Conservation (phyloP, 2,888 invertebrate genomes). For the Melanchra persicariae region DNA sequence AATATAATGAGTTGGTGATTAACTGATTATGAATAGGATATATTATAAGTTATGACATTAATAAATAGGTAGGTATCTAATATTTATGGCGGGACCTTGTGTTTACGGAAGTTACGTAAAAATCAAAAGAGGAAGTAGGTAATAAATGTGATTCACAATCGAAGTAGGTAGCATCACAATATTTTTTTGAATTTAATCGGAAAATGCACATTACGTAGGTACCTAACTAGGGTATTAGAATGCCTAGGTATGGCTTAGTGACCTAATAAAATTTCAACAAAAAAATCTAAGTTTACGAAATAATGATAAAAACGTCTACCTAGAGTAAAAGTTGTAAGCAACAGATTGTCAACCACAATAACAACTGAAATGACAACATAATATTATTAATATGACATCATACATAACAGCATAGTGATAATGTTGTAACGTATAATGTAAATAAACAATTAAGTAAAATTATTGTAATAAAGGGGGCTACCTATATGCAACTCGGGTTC, state of each 20-base stretch:
- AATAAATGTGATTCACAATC: too few relatives aligned
- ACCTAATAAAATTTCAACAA: conserved; percentile 1
- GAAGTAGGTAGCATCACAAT: neutral
- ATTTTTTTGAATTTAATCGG: neutral
- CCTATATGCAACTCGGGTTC: conserved; percentile 94
- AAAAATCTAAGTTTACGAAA: neutral
- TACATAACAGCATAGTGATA: conserved; percentile 42
- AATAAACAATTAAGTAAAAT: conserved; percentile 45
- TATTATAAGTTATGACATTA: too few relatives aligned
- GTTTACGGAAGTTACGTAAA: conserved; percentile 24
- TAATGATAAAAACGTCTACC: neutral
- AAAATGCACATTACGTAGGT: neutral
- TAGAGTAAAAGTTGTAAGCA: conserved; percentile 6
- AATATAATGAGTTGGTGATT: neutral
- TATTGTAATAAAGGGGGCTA: conserved; percentile 74
- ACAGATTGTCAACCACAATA: conserved; percentile 30
- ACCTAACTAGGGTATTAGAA: neutral
- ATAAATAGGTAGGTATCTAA: neutral
- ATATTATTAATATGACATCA: conserved; percentile 33
- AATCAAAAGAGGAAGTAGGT: neutral
- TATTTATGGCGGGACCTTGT: neutral
- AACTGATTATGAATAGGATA: neutral
- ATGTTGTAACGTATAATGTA: conserved; percentile 48
- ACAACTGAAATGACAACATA: conserved; percentile 25
- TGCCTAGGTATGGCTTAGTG: neutral